These are phyloP conservation scores for Serranus cabrilla DNA, from an alignment of 2,797 vertebrate species.

Conservation along the genomic window DNA sequence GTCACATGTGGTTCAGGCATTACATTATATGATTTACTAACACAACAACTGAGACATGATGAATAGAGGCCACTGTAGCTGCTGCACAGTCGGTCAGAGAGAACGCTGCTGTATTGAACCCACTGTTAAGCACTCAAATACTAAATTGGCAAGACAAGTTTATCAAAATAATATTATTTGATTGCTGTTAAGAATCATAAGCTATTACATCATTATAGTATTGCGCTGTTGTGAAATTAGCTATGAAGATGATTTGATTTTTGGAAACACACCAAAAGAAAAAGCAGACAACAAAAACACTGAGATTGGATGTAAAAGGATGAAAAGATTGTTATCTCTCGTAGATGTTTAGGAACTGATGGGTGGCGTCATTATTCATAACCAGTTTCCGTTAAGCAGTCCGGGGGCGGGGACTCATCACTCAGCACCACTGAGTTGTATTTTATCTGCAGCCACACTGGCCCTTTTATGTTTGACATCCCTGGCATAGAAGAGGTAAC, in stretches of 20 bases:
- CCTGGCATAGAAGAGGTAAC: no score
- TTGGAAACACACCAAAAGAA: neutral
- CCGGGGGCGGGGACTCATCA: no score
- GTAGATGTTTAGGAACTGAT: no score
- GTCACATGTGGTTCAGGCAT: slow-evolving; percentile 3
- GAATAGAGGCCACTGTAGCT: neutral
- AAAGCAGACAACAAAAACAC: neutral
- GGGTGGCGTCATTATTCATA: no score
- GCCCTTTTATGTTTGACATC: no score
- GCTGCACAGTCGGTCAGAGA: neutral
- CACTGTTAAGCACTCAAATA: neutral
- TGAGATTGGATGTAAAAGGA: no score
- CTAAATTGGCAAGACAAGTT: neutral
- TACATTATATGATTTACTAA: slow-evolving; percentile 2
- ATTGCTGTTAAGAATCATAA: slow-evolving; percentile 13
- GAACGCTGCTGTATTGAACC: no score
- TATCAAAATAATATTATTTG: neutral
- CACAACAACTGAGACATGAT: slow-evolving; percentile 3
- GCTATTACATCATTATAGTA: neutral
- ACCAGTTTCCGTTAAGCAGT: no score
- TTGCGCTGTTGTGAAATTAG: slow-evolving; percentile 5
- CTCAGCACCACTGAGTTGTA: no score
- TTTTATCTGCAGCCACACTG: no score
- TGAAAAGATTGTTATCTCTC: no score
- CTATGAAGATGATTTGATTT: neutral